Percentiles rank a stretch among this genome's conserved stretches.
phyloP scores from a whole-genome alignment of 2,113 vertebrate genomes.

The Microtus montanus region DNA sequence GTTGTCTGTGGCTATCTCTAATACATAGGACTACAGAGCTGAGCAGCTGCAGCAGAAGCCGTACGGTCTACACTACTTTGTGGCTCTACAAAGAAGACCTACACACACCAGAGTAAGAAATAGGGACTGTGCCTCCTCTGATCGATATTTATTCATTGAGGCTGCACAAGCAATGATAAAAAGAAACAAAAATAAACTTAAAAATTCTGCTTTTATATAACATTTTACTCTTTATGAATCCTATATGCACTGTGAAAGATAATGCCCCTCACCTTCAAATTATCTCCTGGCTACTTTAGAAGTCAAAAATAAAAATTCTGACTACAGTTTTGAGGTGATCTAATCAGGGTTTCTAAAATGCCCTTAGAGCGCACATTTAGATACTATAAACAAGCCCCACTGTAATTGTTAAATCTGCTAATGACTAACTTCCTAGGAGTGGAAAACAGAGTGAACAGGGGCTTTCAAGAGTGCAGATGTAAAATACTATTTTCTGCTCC shows the following conservation, averaged over 20 bases:
- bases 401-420: constrained; percentile 55
- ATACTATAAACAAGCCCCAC: constrained; percentile 42
- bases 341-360: constrained; percentile 13
- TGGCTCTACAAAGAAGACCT: neutral
- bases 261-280: neutral
- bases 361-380: constrained; percentile 46
- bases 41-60: neutral
- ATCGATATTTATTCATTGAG: neutral
- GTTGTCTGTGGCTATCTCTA: neutral
- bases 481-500: constrained; percentile 60
- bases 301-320: neutral
- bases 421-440: constrained; percentile 69
- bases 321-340: neutral
- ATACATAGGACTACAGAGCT: neutral
- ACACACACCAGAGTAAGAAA: fast-evolving
- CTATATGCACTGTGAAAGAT: neutral
- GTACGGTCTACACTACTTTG: neutral
- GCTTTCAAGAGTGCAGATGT: constrained; percentile 23
- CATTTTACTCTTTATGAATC: neutral
- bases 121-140: neutral
- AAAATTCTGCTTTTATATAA: constrained; percentile 2
- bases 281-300: neutral
- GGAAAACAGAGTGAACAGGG: constrained; percentile 48
- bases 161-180: neutral
- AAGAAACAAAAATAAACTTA: constrained; percentile 3